Base-by-base conservation (phyloP, 2,113 vertebrate species). In the Hippocampus abdominalis region DNA sequence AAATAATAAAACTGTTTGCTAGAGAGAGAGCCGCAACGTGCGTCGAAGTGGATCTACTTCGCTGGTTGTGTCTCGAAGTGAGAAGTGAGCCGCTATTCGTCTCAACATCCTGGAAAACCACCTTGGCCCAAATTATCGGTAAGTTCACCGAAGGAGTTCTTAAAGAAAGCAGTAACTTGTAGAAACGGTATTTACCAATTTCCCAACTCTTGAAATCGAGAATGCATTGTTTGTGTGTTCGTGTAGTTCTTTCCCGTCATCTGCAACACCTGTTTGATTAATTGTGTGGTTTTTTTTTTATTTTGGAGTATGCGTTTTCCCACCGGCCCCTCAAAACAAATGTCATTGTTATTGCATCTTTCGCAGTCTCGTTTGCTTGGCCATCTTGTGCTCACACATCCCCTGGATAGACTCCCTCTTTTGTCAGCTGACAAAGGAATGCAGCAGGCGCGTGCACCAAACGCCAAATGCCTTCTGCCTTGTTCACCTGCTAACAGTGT, bases 401-500 rank as follows among this genome's bases (percentile, higher is more conserved):
- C 66, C 13, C 29, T 44, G 63, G 39, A 59, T 49, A 53, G 70
- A 71, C 70, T 51, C 76, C 56, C 72, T 67, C 78, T 73, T 76
- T 73, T 83, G 85, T 88, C 82, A 88, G 79, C 83, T 89, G 86
- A 89, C 80, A 59, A 11, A 77, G 70, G 86, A 83, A 86, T 87
- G 85, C 77, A 36, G 7, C 64, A 68, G 73, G 54, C 46, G 57
- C 66, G 72, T 63, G 71, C 84, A 75, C 64, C 84, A 82, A 83
- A 80, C 81, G 83, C 81, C 73, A 79, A 84, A 81, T 76, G 57
- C 57, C 57, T 60, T 60, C 18, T 60, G 57, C 81, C 80, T 74
- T 68, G 70, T 67, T 87, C 86, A 89, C 84, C 86, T 88, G 88
- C 67, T 68, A 70, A 71, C 72, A 54, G 39, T 25, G 62, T 25